phyloP scores from a whole-genome alignment of 2,888 invertebrate species.

The Lepidocyrtinus sp. region DNA sequence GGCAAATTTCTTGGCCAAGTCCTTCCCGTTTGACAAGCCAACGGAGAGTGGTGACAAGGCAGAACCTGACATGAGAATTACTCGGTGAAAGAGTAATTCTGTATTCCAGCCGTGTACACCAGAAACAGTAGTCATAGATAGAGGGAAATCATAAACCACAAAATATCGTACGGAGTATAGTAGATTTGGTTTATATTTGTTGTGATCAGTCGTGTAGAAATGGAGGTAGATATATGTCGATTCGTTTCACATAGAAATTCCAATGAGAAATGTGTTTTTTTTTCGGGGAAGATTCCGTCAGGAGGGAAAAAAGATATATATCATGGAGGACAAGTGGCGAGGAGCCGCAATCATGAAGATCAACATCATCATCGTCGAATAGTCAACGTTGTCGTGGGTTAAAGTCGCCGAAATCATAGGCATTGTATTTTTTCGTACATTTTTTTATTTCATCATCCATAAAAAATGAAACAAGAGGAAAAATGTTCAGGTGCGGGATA shows the following conservation, averaged over 20 bases:
- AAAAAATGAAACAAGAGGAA: background rate
- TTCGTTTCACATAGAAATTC: background rate
- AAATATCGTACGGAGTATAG: background rate
- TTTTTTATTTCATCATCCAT: background rate
- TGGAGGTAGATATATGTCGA: too few species aligned
- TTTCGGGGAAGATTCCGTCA: background rate
- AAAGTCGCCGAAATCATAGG: background rate
- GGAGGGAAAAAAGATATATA: background rate
- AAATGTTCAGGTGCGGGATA: background rate
- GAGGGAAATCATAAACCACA: background rate
- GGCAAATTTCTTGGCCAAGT: conserved; percentile 71
- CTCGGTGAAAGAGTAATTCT: conserved; percentile 78
- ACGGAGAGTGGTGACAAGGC: conserved; percentile 78
- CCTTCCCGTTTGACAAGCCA: conserved; percentile 70
- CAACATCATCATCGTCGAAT: conserved; percentile 37
- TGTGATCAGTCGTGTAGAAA: background rate
- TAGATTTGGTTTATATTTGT: conserved; percentile 13
- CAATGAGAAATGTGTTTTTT: background rate
- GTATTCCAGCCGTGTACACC: conserved; percentile 33
- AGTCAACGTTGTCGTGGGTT: conserved; percentile 14
- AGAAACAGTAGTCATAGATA: background rate
- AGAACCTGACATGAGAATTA: conserved; percentile 84
- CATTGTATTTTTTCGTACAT: background rate
- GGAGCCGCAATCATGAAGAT: conserved; percentile 51
- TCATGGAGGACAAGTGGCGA: conserved; percentile 11